Evolutionary conservation across 2,888 invertebrate species (phyloP), one percentile per base, ranked within the genome.

Genomic region (Erynnis tages): DNA sequence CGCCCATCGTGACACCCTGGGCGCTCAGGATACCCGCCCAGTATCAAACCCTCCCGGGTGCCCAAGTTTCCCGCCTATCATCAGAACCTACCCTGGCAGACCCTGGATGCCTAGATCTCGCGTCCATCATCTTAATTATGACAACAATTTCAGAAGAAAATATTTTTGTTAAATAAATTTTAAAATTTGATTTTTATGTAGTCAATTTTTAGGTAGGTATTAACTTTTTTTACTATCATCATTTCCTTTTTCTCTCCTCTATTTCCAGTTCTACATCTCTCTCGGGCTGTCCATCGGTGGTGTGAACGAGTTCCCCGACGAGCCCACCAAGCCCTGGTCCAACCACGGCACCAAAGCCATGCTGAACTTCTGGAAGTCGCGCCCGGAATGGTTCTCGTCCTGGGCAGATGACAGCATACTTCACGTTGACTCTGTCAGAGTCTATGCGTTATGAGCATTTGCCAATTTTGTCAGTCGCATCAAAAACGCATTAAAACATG

Each of bases 251-350:
- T 48, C 16, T 32, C 37, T 4, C 34, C n/a, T n/a, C n/a, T n/a
- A n/a, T n/a, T 59, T 17, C 10, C 86, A 95, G 93, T 94, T 96
- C 89, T 94, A 93, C 76, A 78, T 97, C 17, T 91, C 93, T 0
- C 66, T 97, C 40, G 96, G 96, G 0, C 82, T 96, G 6, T 93
- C 94, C 25, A 94, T 95, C 41, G 96, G 95, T 0, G 96, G 96
- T 0, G 77, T 92, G 1, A 90, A 92, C 50, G 93, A 93, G 67
- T 96, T 95, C 69, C 91, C 92, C 0, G 94, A 96, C 62, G 69
- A 71, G 47, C 57, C 69, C 1, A 58, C 61, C 11, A 97, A 96
- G 71, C 96, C 96, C 0, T 97, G 96, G 96, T 78, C 55, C 19
- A 96, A 96, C 72, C 70, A 71, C 1, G 91, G 92, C 17, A 91